Evolutionary conservation across 2,888 invertebrate genomes (phyloP).

Genomic region (Bedellia somnulentella): DNA sequence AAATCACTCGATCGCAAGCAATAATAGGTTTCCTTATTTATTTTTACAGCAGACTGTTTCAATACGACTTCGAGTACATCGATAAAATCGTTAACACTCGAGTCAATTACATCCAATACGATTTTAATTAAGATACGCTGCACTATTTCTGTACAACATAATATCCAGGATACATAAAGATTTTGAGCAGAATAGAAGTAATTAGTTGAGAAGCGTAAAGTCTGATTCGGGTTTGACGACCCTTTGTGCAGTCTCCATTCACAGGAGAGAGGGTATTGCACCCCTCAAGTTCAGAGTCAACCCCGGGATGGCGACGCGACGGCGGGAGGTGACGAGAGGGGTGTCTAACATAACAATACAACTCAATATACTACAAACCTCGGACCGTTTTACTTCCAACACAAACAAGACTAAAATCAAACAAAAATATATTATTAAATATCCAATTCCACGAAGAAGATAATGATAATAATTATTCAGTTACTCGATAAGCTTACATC

Average conservation of each 20-base stretch:
- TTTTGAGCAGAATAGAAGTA: no score
- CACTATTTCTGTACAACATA: no score
- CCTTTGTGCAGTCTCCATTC: constrained; percentile 10
- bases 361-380: not conserved
- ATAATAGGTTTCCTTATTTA: no score
- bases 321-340: constrained; percentile 13
- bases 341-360: not conserved
- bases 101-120: no score
- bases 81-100: no score
- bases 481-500: constrained; percentile 2
- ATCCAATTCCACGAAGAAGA: constrained; percentile 1
- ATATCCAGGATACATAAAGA: no score
- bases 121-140: no score
- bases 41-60: no score
- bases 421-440: no score
- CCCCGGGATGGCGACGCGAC: constrained; percentile 20
- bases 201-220: not conserved
- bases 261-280: constrained; percentile 44
- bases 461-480: not conserved
- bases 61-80: no score
- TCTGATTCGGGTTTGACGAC: constrained; percentile 5
- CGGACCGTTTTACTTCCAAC: not conserved
- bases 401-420: no score
- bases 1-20: no score
- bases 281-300: constrained; percentile 52